Base-by-base conservation (phyloP, 2,888 invertebrate genomes). In the Caenorhabditis japonica region DNA sequence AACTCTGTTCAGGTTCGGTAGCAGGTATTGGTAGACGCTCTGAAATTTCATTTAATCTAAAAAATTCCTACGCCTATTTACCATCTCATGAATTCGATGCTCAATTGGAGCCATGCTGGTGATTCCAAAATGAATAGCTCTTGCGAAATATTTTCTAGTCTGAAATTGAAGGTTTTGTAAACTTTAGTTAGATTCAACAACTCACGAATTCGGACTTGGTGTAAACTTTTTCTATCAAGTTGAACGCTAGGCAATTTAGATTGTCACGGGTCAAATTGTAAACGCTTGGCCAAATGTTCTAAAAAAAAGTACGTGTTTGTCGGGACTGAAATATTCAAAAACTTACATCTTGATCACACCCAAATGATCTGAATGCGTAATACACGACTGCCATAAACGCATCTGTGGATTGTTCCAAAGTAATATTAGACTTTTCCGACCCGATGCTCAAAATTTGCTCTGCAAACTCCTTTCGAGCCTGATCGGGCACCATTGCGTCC, bases 61-160 rank as follows among this genome's bases (percentile, higher is more conserved):
- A 7, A 2, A 4, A 25, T 17, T 30, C 19, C 4, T 12, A 21
- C 15, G 5, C 10, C n/a, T 21, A 7, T 30, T 41, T 58, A 71
- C 71, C 62, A 72, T 72, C 49, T 72, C 72, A 53, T 44, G 46
- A 19, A 72, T 64, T 19, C 72, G n/a, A 25, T 72, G 72, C 4
- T 59, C 41, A 5, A 72, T 64, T 8, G 72, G 72, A 21, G 72
- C 64, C 0, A 38, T 46, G 23, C 72, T 72, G 3, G 51, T 72
- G 15, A 72, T 34, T 1, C 72, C 64, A 21, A 59, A 72, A 33
- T 72, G 72, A 23, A 72, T 53, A n/a, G 72, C 72, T 43, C 72
- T 39, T 15, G 72, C 58, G 13, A 72, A 59, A 15, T 72, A 72
- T 36, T 72, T 72, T 23, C 61, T 19, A 4, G 72, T 64, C 72